Evolutionary conservation across 2,888 invertebrate species (phyloP), one percentile per base, ranked within the genome.

Genomic region (Merodon equestris): DNA sequence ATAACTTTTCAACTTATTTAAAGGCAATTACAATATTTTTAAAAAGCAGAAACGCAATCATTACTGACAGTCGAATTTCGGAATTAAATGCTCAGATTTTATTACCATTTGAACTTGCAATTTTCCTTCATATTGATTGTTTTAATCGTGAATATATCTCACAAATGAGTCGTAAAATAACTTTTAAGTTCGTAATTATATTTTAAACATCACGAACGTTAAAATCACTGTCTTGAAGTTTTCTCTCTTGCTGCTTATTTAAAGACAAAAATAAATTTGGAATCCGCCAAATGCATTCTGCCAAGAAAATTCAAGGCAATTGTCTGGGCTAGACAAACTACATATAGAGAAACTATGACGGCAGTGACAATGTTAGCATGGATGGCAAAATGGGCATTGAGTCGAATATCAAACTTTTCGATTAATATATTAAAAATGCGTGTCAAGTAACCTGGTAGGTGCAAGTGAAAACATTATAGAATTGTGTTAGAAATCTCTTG

Each of bases 371-470:
- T 9, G 14, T 40, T 10, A 7, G 18, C 9, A 9, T 54, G 36
- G 9, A 27, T 17, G 15, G 34, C 10, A 14, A 45, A 3, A 19
- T 53, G 47, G 47, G 58, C 19, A 47, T 44, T 19, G 47, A 34
- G 61, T 67, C 50, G 51, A 61, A 67, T 66, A 61, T 56, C 61
- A 77, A 77, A 72, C 61, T 72, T 77, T 61, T 61, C 72, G 76
- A 72, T 77, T 77, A 72, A 72, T 72, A 77, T 72, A 77, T 77
- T 77, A 72, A 67, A 76, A 72, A 61, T 77, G 76, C 76, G 36
- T 42, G 66, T 66, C 66, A 61, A 72, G 76, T 72, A 53, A 77
- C n/a, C 67, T 61, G 72, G 72, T 17, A 67, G 67, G 66, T 77
- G 76, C 66, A n/a, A n/a, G n/a, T n/a, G n/a, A 72, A 36, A 51